These are phyloP conservation scores for Xiphias gladius DNA, from an alignment of 2,113 vertebrate genomes.

Conservation along the genomic window DNA sequence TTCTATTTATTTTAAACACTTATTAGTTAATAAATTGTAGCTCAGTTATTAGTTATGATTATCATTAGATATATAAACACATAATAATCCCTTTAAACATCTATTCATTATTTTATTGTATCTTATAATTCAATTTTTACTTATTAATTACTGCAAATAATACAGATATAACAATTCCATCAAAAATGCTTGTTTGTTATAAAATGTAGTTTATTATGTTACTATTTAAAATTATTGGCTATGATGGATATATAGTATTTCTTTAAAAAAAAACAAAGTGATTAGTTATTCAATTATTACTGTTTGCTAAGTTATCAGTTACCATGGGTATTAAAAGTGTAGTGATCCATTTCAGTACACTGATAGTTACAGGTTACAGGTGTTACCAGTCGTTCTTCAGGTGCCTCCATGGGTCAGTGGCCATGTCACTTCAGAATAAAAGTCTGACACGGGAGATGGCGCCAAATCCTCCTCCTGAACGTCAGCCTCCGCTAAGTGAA, in stretches of 20 bases:
- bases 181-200: too few relatives aligned
- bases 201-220: too few relatives aligned
- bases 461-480: constrained; percentile 21
- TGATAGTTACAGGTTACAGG: not conserved
- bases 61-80: too few relatives aligned
- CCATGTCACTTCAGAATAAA: constrained; percentile 16
- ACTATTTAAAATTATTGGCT: not conserved
- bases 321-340: not conserved
- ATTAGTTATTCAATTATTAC: not conserved
- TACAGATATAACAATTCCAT: too few relatives aligned
- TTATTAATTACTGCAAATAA: too few relatives aligned
- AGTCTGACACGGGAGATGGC: constrained; percentile 51
- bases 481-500: not conserved
- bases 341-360: not conserved
- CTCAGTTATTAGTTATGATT: too few relatives aligned
- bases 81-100: too few relatives aligned
- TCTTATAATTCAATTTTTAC: too few relatives aligned
- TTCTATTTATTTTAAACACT: too few relatives aligned
- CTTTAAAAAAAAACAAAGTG: not conserved
- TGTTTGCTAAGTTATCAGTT: not conserved
- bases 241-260: not conserved
- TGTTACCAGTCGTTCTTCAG: not conserved
- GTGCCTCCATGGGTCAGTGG: not conserved
- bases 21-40: too few relatives aligned
- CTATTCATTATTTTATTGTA: too few relatives aligned